phyloP scores from a whole-genome alignment of 2,888 invertebrate genomes.

The Malachius bipustulatus region DNA sequence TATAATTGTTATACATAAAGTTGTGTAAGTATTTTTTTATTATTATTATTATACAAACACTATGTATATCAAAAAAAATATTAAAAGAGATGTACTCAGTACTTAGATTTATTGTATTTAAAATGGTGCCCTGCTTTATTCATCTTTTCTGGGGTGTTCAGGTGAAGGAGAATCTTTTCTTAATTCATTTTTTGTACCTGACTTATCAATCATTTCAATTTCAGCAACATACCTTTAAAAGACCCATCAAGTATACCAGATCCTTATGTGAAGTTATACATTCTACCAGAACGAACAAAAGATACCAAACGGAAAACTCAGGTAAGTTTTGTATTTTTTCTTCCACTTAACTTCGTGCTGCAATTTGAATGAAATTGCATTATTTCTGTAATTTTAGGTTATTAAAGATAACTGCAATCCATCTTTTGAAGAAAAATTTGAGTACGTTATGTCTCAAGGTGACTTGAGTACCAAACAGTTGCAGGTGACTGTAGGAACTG shows the following conservation, averaged over 20 bases:
- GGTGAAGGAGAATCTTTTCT: no score
- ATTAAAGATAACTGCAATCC: constrained; percentile 86
- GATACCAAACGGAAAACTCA: constrained; percentile 79
- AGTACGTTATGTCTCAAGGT: constrained; percentile 71
- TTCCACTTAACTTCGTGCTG: constrained; percentile 8
- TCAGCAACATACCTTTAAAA: constrained; percentile 34
- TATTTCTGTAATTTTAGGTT: constrained; percentile 36
- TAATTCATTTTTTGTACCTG: no score
- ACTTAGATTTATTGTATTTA: no score
- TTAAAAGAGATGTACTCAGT: no score
- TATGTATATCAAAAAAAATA: no score
- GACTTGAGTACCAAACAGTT: constrained; percentile 67
- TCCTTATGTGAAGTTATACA: constrained; percentile 80
- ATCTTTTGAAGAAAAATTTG: constrained; percentile 81
- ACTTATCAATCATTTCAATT: constrained; percentile 9
- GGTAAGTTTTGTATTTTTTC: constrained; percentile 36
- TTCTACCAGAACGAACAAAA: constrained; percentile 73
- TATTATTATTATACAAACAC: no score
- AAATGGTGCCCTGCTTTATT: no score
- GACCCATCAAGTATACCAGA: constrained; percentile 78
- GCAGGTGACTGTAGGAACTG: constrained; percentile 79
- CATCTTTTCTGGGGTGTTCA: no score
- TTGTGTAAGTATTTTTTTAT: constrained; percentile 53
- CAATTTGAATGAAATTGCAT: background rate
- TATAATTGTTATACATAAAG: constrained; percentile 76